Conservation (phyloP, 2,888 invertebrate species). For the Andrena praecox region DNA sequence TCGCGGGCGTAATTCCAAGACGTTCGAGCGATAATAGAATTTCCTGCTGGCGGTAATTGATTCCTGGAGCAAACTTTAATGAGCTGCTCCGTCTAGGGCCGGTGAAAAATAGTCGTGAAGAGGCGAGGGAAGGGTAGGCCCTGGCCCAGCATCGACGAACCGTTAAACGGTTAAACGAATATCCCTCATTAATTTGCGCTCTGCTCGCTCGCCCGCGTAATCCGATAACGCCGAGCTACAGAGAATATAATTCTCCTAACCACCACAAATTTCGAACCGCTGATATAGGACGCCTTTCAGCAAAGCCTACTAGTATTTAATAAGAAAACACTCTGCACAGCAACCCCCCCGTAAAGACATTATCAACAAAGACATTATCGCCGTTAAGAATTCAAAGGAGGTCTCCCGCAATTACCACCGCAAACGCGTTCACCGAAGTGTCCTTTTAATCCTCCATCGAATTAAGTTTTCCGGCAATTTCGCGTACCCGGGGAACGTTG, state of each 20-base stretch:
- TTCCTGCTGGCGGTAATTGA: slow-evolving; percentile 28
- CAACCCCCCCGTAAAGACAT: neutral
- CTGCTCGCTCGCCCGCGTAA: neutral
- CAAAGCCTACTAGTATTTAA: no score
- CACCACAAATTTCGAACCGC: neutral
- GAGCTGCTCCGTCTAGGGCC: neutral
- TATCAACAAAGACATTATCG: neutral
- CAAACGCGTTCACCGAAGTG: neutral
- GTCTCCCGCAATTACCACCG: neutral
- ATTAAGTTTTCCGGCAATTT: slow-evolving; percentile 41
- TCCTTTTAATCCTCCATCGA: slow-evolving; percentile 18
- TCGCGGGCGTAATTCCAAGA: slow-evolving; percentile 29
- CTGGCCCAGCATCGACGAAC: neutral
- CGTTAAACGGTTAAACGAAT: slow-evolving; percentile 20
- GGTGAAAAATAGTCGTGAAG: neutral
- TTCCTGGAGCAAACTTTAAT: slow-evolving; percentile 5
- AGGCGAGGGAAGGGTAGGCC: neutral
- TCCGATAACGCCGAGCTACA: neutral
- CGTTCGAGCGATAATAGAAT: slow-evolving; percentile 15
- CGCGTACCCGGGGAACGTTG: neutral
- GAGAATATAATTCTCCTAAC: slow-evolving; percentile 14
- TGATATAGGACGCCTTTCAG: no score
- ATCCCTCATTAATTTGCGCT: slow-evolving; percentile 28
- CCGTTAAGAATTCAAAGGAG: neutral
- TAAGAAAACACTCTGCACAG: no score